phyloP scores from a whole-genome alignment of 92 coral and sea anemone species.

The Bergia puertoricense region DNA sequence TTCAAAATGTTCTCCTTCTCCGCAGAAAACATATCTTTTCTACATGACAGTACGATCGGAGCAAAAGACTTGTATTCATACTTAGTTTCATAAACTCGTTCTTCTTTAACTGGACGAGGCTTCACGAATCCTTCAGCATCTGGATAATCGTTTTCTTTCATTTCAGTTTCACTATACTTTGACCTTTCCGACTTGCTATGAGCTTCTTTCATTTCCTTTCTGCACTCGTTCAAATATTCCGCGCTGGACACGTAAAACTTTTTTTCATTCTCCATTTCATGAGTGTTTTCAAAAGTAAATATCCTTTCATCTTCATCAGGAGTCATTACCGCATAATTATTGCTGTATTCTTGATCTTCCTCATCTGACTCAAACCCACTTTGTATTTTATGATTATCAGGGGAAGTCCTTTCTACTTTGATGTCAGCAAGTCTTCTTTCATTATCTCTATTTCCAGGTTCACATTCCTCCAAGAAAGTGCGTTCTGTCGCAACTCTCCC shows the following conservation, averaged over 20 bases:
- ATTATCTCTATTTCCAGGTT: slow-evolving; percentile 9
- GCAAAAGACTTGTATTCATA: slow-evolving; percentile 47
- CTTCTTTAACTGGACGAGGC: slow-evolving; percentile 10
- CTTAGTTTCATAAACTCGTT: slow-evolving; percentile 43
- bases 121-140: slow-evolving; percentile 12
- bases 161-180: slow-evolving; percentile 10
- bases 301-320: slow-evolving; percentile 8
- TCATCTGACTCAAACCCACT: slow-evolving; percentile 32
- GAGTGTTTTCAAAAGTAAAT: slow-evolving; percentile 9
- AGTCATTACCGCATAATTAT: not conserved
- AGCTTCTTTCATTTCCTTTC: slow-evolving; percentile 11
- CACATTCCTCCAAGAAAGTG: slow-evolving; percentile 19
- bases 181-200: slow-evolving; percentile 5
- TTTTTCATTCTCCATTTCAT: not conserved
- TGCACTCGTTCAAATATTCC: slow-evolving; percentile 17
- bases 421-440: not conserved
- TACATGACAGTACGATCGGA: slow-evolving; percentile 47
- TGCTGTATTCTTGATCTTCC: slow-evolving; percentile 1
- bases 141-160: slow-evolving; percentile 14
- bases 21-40: slow-evolving; percentile 51
- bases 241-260: not conserved
- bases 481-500: slow-evolving; percentile 33
- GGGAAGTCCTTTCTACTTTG: slow-evolving; percentile 20
- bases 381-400: slow-evolving; percentile 3
- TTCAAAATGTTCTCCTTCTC: slow-evolving; percentile 89